Evolutionary conservation across 2,888 invertebrate genomes (phyloP).

Genomic region (Euclidia mi): DNA sequence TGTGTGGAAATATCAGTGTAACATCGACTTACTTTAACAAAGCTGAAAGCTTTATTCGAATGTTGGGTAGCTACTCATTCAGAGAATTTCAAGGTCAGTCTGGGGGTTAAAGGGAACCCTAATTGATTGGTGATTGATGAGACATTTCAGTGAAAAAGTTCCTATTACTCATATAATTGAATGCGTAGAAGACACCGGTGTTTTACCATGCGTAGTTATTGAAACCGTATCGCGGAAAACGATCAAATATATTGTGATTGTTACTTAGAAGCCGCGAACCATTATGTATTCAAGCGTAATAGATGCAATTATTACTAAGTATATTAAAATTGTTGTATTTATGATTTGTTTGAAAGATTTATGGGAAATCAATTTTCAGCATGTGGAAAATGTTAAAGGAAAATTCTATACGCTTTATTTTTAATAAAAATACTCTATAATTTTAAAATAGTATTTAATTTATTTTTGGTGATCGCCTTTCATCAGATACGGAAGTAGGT

Average conservation of each 20-base stretch:
- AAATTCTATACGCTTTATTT: conserved; percentile 3
- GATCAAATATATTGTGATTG: conserved; percentile 30
- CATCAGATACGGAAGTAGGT: too few species aligned
- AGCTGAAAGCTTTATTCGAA: background rate
- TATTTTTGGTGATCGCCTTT: too few species aligned
- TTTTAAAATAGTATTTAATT: too few species aligned
- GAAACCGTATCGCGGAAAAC: conserved; percentile 30
- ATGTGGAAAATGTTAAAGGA: conserved; percentile 17
- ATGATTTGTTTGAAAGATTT: conserved; percentile 36
- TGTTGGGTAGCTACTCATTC: background rate
- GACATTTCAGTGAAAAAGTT: too few species aligned
- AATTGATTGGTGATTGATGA: conserved; percentile 17
- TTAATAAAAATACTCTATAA: too few species aligned
- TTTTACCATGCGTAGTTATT: conserved; percentile 23
- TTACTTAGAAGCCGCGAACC: conserved; percentile 40
- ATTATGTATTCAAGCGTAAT: conserved; percentile 30
- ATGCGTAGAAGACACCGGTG: background rate
- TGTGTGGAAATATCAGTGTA: too few species aligned
- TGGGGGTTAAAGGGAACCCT: background rate
- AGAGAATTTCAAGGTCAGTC: background rate
- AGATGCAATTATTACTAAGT: conserved; percentile 31
- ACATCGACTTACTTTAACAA: too few species aligned
- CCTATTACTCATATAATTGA: conserved; percentile 7
- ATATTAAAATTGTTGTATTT: conserved; percentile 27
- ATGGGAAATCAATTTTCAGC: conserved; percentile 18